Evolutionary conservation across 2,113 vertebrate genomes (phyloP), one percentile per base, ranked within the genome.

Genomic region (Gymnocephalus cernua): DNA sequence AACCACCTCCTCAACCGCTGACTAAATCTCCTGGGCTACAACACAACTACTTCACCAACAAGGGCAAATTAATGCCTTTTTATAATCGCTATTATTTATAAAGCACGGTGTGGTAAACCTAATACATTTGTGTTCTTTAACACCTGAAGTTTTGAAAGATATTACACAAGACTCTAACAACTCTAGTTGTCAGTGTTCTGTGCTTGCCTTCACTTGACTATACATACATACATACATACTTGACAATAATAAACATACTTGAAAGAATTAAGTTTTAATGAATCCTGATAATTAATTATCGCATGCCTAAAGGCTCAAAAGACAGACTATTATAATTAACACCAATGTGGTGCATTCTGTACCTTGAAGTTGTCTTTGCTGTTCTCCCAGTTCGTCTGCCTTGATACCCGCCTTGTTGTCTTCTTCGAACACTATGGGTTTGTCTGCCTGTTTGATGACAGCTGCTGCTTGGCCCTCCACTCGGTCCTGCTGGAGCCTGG

Each of bases 351-450:
- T 59, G 50, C 16, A 67, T 73, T 58, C 53, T 66, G 35, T 89
- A 95, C 95, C 94, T 92, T 32, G 77, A 7, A 92, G 66, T 50
- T 94, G 94, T 65, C 90, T 91, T 41, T 90, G 89, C 63, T 94
- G 93, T 77, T 95, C 95, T 74, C 95, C 95, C 59, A 95, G 79
- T 82, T 95, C 95, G 18, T 95, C 95, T 1, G 95, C 95, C 73
- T 90, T 93, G 32, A 95, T 89, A 18, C 64, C 91, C 3, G 71
- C 92, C 83, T 95, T 96, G 88, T 91, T 94, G 75, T 95, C 90
- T 74, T 95, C 94, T 63, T 95, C 93, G 50, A 94, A 91, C 16
- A 93, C 89, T 8, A 93, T 38, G 0, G 94, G 89, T 76, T 91
- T 93, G 80, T 94, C 94, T 1, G 63, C 87, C 84, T 89, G 89